Base-by-base conservation (phyloP, 1,140 invertebrate species). In the Hypothenemus hampei region DNA sequence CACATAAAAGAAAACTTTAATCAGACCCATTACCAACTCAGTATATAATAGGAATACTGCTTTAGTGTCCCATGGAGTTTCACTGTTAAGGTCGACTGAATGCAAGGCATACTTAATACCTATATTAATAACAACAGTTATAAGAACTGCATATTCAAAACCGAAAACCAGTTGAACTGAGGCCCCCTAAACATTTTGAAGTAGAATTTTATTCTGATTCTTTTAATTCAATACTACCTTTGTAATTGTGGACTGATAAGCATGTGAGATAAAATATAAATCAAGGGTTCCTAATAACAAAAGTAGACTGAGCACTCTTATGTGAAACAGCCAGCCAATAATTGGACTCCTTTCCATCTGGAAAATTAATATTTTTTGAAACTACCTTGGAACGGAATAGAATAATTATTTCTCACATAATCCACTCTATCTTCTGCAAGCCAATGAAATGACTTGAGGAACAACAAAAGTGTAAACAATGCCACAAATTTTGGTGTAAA, bases 401-500 rank as follows among this genome's bases (percentile, higher is more conserved):
- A 11, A 6, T 35, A 47, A 33, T 49, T 50, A 37, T 15, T 31
- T 31, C 88, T 91, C 81, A 97, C 94, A 83, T 91, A 98, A 76
- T 99, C 97, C 21, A 99, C 94, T 71, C 97, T 80, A 68, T 99
- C 97, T 76, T 99, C 97, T 23, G 93, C 93, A 13, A 99, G 75
- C 97, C 97, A 99, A 78, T 99, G 97, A 78, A 99, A 99, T 74
- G 94, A 95, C 78, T 99, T 99, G 11, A 99, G 73, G 73, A 99
- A 98, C 29, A 99, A 78, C 22, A 99, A 78, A 15, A 99, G 78
- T 8, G 95, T 98, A 73, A 99, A 99, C 29, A 98, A 76, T 10
- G 94, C 94, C 67, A 99, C 93, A 80, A 99, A 99, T 70, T 93
- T 92, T 13, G 94, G 93, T 77, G 93, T 98, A 70, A 99, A 98